Conservation (phyloP, 2,113 vertebrate genomes). For the Nycticebus coucang region DNA sequence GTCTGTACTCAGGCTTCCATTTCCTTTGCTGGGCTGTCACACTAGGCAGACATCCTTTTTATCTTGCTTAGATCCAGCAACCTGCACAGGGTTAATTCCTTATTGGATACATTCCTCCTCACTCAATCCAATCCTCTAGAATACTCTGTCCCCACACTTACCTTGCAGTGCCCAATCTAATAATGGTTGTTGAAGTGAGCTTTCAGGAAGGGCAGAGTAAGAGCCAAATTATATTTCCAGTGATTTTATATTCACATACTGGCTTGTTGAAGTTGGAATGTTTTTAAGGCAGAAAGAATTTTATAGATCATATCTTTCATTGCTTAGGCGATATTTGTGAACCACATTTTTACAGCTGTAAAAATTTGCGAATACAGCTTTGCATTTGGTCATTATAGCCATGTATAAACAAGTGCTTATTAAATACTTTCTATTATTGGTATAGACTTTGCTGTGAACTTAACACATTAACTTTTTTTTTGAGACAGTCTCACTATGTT, state of each 20-base stretch:
- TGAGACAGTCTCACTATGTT: no score
- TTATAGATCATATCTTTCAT: not conserved
- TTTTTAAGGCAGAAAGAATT: slow-evolving; percentile 9
- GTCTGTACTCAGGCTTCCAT: not conserved
- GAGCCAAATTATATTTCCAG: slow-evolving; percentile 2
- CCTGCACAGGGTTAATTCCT: not conserved
- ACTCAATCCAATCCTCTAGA: not conserved
- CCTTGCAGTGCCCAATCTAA: not conserved
- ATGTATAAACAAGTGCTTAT: not conserved
- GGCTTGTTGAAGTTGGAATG: not conserved
- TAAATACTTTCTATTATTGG: not conserved
- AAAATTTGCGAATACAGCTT: not conserved
- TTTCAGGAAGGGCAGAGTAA: slow-evolving; percentile 16
- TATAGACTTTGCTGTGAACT: not conserved
- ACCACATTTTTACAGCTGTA: not conserved
- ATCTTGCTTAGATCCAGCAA: not conserved
- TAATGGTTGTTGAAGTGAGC: not conserved
- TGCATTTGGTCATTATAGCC: not conserved
- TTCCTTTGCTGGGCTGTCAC: not conserved
- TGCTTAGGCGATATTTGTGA: not conserved
- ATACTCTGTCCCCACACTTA: not conserved
- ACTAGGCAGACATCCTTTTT: not conserved
- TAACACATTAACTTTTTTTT: slow-evolving; percentile 28
- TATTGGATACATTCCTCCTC: not conserved
- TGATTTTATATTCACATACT: not conserved